phyloP scores from a whole-genome alignment of 2,888 invertebrate species.

The Panorpa germanica region DNA sequence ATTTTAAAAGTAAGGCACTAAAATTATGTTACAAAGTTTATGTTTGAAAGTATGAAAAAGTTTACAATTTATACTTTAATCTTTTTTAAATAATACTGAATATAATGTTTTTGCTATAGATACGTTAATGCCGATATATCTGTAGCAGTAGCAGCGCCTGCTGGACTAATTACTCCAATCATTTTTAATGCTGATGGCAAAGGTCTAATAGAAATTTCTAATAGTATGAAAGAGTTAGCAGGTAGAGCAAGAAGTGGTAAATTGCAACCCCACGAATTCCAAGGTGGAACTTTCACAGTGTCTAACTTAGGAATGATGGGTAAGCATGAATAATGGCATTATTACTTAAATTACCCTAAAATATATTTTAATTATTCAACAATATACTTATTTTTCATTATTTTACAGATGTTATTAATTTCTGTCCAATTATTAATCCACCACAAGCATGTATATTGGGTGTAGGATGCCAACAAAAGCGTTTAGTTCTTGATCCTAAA shows the following conservation, averaged over 20 bases:
- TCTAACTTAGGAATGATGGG: constrained; percentile 94
- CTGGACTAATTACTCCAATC: constrained; percentile 93
- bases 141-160: constrained; percentile 90
- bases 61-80: constrained; percentile 6
- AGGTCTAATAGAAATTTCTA: constrained; percentile 69
- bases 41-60: too few species aligned
- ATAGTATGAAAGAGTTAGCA: constrained; percentile 61
- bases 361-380: background rate
- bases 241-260: constrained; percentile 75
- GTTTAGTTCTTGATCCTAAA: constrained; percentile 52
- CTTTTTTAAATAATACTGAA: constrained; percentile 2
- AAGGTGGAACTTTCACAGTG: constrained; percentile 88
- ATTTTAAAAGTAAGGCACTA: too few species aligned
- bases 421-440: constrained; percentile 89
- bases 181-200: constrained; percentile 80
- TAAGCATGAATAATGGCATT: constrained; percentile 16
- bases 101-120: constrained; percentile 26
- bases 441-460: constrained; percentile 91
- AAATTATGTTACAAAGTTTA: constrained; percentile 3
- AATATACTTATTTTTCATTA: constrained; percentile 6
- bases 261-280: constrained; percentile 84
- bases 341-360: background rate
- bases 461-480: constrained; percentile 61
- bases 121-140: constrained; percentile 86
- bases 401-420: constrained; percentile 55